phyloP scores from a whole-genome alignment of 2,888 invertebrate genomes.

The Nycteola revayana region DNA sequence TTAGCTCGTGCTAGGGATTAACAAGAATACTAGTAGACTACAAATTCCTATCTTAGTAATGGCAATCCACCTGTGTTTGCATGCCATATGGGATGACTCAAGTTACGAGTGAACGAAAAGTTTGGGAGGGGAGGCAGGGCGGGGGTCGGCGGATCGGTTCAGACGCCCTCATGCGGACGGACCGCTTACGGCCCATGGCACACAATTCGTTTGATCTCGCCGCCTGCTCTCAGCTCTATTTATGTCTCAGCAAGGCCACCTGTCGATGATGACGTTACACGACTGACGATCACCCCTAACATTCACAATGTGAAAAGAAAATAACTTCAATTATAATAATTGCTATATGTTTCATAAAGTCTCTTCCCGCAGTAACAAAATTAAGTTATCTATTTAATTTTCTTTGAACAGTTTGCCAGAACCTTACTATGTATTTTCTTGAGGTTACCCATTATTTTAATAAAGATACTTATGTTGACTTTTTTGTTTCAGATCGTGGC shows the following conservation, averaged over 20 bases:
- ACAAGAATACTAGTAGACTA: no score
- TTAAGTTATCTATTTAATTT: no score
- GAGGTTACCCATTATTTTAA: constrained; percentile 5
- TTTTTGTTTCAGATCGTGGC: constrained; percentile 63
- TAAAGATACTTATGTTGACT: constrained; percentile 17
- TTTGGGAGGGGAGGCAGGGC: constrained; percentile 31
- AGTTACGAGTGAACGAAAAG: constrained; percentile 37
- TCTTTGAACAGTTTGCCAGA: no score
- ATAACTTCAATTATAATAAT: no score
- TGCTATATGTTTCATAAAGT: no score
- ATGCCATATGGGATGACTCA: constrained; percentile 26
- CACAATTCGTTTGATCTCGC: constrained; percentile 80
- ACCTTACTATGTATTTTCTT: constrained; percentile 1
- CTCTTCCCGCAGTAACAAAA: no score
- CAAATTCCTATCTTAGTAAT: neutral
- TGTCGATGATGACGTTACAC: constrained; percentile 49
- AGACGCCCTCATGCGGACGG: constrained; percentile 70
- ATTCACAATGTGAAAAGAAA: constrained; percentile 29
- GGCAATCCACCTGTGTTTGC: constrained; percentile 26
- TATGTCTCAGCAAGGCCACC: constrained; percentile 67
- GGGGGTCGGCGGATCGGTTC: constrained; percentile 39
- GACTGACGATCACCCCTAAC: constrained; percentile 34
- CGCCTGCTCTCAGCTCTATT: constrained; percentile 69
- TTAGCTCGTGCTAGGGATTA: no score
- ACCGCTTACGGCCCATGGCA: constrained; percentile 69